Conservation (phyloP, 2,888 invertebrate species). For the Zygogramma bicolorata region DNA sequence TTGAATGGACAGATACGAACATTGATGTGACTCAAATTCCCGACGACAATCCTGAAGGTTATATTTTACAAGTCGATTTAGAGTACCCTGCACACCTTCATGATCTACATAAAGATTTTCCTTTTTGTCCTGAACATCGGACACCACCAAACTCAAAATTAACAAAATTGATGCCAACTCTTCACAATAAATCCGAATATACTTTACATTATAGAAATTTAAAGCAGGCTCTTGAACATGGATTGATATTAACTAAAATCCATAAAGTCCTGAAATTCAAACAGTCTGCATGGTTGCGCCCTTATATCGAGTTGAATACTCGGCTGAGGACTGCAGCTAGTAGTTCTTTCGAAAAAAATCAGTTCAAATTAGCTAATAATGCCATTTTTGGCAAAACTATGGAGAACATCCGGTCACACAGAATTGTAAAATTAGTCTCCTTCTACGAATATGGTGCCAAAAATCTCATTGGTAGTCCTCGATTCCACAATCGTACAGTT, state of each 20-base stretch:
- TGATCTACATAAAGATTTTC: constrained; percentile 50
- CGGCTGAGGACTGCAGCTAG: constrained; percentile 17
- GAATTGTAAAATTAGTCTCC: constrained; percentile 55
- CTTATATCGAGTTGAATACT: constrained; percentile 29
- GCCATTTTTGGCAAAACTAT: constrained; percentile 59
- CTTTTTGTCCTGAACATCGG: constrained; percentile 39
- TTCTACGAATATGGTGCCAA: constrained; percentile 48
- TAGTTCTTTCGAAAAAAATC: constrained; percentile 38
- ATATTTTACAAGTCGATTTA: constrained; percentile 64
- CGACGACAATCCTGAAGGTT: constrained; percentile 29
- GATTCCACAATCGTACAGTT: constrained; percentile 37
- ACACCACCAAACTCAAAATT: constrained; percentile 37
- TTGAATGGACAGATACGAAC: constrained; percentile 17
- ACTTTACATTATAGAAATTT: not conserved
- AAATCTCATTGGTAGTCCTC: constrained; percentile 31
- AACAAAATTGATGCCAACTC: constrained; percentile 45
- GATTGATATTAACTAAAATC: constrained; percentile 16
- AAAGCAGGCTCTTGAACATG: no score
- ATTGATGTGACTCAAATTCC: constrained; percentile 27
- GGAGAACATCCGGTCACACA: constrained; percentile 59
- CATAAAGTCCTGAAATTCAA: constrained; percentile 29
- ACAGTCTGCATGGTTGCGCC: constrained; percentile 2
- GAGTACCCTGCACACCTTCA: constrained; percentile 61
- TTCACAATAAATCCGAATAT: constrained; percentile 49
- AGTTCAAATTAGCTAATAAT: constrained; percentile 50